Conservation (phyloP, 2,113 vertebrate genomes). For the Cygnus buccinator region DNA sequence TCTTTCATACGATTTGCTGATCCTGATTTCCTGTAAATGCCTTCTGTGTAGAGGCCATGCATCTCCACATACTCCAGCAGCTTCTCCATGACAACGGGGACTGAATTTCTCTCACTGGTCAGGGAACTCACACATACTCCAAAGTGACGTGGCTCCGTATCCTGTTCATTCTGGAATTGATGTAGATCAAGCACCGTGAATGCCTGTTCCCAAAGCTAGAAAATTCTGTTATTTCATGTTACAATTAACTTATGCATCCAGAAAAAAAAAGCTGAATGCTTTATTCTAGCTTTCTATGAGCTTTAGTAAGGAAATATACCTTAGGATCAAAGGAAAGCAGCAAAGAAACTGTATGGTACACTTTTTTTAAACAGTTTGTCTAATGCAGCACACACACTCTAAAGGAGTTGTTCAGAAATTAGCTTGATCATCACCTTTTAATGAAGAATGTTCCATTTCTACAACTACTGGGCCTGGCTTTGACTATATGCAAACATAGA, state of each 20-base stretch:
- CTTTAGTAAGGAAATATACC: too few species aligned
- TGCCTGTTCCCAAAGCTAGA: not conserved
- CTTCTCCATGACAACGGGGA: conserved; percentile 92
- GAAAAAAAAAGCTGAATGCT: not conserved
- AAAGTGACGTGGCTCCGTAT: conserved; percentile 83
- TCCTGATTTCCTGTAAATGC: conserved; percentile 97
- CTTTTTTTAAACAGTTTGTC: not conserved
- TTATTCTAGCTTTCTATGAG: not conserved
- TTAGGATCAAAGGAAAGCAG: not conserved
- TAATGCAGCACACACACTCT: not conserved
- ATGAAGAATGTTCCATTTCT: not conserved
- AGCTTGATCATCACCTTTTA: not conserved
- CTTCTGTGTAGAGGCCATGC: conserved; percentile 94
- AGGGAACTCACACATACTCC: conserved; percentile 86
- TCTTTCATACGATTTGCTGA: conserved; percentile 94
- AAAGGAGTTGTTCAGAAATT: not conserved
- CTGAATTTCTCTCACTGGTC: conserved; percentile 85
- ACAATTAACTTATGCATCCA: not conserved
- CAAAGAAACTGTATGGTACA: not conserved
- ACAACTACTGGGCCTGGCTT: not conserved
- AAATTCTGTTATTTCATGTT: not conserved
- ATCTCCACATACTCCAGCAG: conserved; percentile 96
- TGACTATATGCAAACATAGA: not conserved
- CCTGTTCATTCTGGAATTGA: conserved; percentile 74
- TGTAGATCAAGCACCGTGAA: not conserved